A percentile compares a stretch with the other conserved stretches of the same genome.
phyloP scores from a whole-genome alignment of 2,888 invertebrate genomes.

The Andrena praecox region DNA sequence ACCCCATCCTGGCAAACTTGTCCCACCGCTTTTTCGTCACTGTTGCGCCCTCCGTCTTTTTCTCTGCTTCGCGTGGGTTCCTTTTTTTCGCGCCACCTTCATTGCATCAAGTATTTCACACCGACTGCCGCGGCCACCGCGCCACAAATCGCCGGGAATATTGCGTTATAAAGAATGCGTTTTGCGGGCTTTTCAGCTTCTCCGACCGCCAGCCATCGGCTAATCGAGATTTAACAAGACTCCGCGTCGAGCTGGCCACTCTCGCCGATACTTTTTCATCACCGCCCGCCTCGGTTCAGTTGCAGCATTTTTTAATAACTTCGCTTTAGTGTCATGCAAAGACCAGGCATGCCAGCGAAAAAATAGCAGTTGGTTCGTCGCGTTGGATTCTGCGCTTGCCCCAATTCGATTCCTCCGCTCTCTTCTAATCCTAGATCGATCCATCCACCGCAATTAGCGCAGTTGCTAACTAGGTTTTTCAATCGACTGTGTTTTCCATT shows the following conservation, averaged over 20 bases:
- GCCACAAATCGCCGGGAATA: conserved; percentile 20
- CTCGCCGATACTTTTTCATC: conserved; percentile 2
- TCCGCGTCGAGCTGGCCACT: neutral
- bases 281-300: neutral
- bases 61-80: neutral
- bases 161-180: conserved; percentile 23
- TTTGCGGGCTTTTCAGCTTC: conserved; percentile 16
- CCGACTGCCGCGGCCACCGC: neutral
- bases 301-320: conserved; percentile 17
- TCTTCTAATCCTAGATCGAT: conserved; percentile 12
- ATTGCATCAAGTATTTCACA: conserved; percentile 37
- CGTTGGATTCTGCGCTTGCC: neutral
- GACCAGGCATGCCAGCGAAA: neutral
- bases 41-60: conserved; percentile 7
- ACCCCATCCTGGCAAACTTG: neutral
- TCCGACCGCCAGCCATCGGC: neutral
- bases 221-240: conserved; percentile 28
- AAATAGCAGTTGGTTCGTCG: neutral
- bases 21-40: neutral
- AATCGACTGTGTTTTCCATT: conserved; percentile 8
- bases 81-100: conserved; percentile 5
- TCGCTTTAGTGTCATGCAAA: no score
- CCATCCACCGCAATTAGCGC: conserved; percentile 59
- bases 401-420: no score
- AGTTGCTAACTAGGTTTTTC: conserved; percentile 50